Base-by-base conservation (phyloP, 2,113 vertebrate genomes). In the Chionodraco myersi region DNA sequence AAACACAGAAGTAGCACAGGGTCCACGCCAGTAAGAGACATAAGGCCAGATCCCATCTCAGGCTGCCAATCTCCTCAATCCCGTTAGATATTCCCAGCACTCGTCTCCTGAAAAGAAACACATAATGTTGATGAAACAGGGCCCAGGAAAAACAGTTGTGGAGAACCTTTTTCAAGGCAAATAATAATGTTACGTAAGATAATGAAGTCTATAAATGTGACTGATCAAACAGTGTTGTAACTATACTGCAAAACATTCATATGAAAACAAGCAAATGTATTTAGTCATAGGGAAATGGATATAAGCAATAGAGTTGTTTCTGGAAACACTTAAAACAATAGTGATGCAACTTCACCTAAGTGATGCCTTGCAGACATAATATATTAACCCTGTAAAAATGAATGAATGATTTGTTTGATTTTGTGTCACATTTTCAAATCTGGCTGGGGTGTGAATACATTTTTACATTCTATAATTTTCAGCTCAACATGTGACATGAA, bases 11-110 rank as follows among this genome's bases (percentile, higher is more conserved):
- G 82, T 94, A 94, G 77, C 93, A 94, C 51, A 94, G 49, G 62
- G 92, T 84, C 94, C 94, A 94, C 0, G 89, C 92, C 79, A 91
- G 82, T 30, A 94, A 78, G 15, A 94, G 89, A 72, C 93, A 94
- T 76, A 94, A 74, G 34, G 81, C 92, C 71, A 94, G 56, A 79
- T 93, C 91, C 93, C 93, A 94, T 58, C 92, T 85, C 86, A 94
- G 80, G 75, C 86, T 89, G 26, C 93, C 93, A 41, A 94, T 89
- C 14, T 94, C 80, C 2, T 97, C 95, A 86, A 98, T 96, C 16
- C 97, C 96, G 0, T 91, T 68, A 9, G 96, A 95, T 85, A 98
- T 94, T 66, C 94, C 91, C 88, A 98, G 92, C 2, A 96, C 96
- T 75, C 96, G 77, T 83, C 90, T 90, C 91, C 92, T 93, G 74